Evolutionary conservation across 2,888 invertebrate species (phyloP), one percentile per base, ranked within the genome.

Genomic region (Ctena decussata): DNA sequence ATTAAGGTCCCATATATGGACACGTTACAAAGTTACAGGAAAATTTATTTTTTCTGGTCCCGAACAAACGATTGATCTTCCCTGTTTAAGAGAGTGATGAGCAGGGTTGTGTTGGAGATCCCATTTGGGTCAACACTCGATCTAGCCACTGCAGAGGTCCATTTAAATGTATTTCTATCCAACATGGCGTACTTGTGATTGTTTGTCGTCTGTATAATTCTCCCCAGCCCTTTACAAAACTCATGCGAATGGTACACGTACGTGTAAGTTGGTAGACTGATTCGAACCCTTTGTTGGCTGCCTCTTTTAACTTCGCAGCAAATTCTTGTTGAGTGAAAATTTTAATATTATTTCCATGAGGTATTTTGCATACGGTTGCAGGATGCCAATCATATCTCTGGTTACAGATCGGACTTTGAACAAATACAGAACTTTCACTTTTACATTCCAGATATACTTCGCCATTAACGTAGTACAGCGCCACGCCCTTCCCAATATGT

Each of bases 321-420:
- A 99, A 99, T 96, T 99, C 99, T 95, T 99, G 98, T 96, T 99
- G 99, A 96, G 99, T 99, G 97, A 99, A 99, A 93, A 99, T 99
- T 96, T 99, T 99, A 94, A 99, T 87, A 85, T 95, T 95, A 87
- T 95, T 95, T 6, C 95, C 95, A n/a, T n/a, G n/a, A n/a, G n/a
- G n/a, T n/a, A n/a, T n/a, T n/a, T n/a, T n/a, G n/a, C n/a, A n/a
- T n/a, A n/a, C n/a, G n/a, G n/a, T n/a, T n/a, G n/a, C n/a, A n/a
- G n/a, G n/a, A n/a, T n/a, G n/a, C n/a, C n/a, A n/a, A n/a, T n/a
- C n/a, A n/a, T n/a, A n/a, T n/a, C n/a, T n/a, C n/a, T n/a, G n/a
- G n/a, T n/a, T n/a, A n/a, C n/a, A n/a, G n/a, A n/a, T n/a, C n/a
- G n/a, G n/a, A n/a, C n/a, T n/a, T n/a, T 95, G 91, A n/a, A 90